Base-by-base conservation (phyloP, 2,113 vertebrate species). In the Rhinopomastus cyanomelas region DNA sequence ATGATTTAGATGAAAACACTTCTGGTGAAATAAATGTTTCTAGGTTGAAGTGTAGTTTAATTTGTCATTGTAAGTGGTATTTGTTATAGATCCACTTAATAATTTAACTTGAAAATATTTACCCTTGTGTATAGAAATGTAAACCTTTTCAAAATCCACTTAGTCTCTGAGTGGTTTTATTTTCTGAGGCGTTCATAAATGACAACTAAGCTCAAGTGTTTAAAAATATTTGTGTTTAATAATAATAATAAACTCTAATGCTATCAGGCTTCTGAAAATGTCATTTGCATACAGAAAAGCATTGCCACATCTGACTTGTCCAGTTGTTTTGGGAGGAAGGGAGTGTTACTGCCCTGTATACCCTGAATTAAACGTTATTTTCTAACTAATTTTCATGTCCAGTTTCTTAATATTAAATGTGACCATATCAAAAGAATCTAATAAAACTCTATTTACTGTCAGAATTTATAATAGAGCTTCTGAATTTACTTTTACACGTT, bases 401-500 rank as follows among this genome's bases (percentile, higher is more conserved):
- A 36, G 16, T 83, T 85, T 88, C 30, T 73, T 49, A 2, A 86
- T 85, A 78, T 49, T 25, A 56, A 88, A 87, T 76, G 42, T 10
- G 49, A 32, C 20, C 53, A 34, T 49, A 19, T 32, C 85, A 61
- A 89, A 84, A 86, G 3, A 73, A 62, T 46, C 2, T 46, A 80
- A 82, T 85, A 64, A 94, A 75, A 90, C 82, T 51, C 30, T 52
- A 18, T 7, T 29, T 89, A 89, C 52, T 49, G 12, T 78, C 80
- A 19, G 34, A 61, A 83, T 96, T 92, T 89, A 62, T 84, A 71
- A 56, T 36, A 4, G 13, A 42, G 61, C 30, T 65, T 91, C 89
- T 91, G 46, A 61, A 90, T 96, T 93, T 87, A 53, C 19, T 67
- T 88, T 73, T 95, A 55, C 34, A 49, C 27, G n/a, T 87, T 93